Evolutionary conservation across 2,113 vertebrate genomes (phyloP), one percentile per base, ranked within the genome.

Genomic region (Ameiurus melas): DNA sequence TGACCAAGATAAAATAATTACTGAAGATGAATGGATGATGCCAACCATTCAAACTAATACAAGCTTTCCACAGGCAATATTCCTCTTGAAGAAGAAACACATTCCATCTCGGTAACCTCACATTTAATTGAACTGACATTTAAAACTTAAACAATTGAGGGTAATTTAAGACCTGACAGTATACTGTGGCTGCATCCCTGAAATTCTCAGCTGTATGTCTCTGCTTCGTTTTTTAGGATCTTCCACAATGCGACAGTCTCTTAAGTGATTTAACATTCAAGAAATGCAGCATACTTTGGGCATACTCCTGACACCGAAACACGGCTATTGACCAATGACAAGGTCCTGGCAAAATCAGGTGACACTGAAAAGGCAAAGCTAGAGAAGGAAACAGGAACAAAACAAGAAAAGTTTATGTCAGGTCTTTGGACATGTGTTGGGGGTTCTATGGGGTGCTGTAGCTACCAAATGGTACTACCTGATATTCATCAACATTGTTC

Each of bases 81-180:
- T 77, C 43, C 10, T 51, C 47, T 55, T 51, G 47, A 79, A 79
- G 6, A 79, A 53, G 25, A n/a, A 17, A 27, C 43, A 27, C 22
- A 79, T 79, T 14, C 19, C 75, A 51, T 53, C 25, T 53, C 14
- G 19, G 5, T 79, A 79, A n/a, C 25, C 75, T 73, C 43, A 80
- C 53, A 57, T 57, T 57, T 80, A 80, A 57, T 80, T 80, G 53
- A 8, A 80, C 77, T 79, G 77, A 79, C 77, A 79, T 79, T 79
- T 79, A 55, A 79, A 79, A 79, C n/a, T 55, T 43, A 66, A 66
- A 66, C 8, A 66, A 3, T 66, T 66, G n/a, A 16, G 4, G 14
- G n/a, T 70, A 17, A 70, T 14, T 33, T 13, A 70, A 30, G 10
- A 25, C 13, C 66, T 70, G 66, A 70, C 16, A 36, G 16, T 36